These are phyloP conservation scores for Sebastiscus albofasciatus DNA, from an alignment of 2,797 vertebrate genomes.

Conservation along the genomic window DNA sequence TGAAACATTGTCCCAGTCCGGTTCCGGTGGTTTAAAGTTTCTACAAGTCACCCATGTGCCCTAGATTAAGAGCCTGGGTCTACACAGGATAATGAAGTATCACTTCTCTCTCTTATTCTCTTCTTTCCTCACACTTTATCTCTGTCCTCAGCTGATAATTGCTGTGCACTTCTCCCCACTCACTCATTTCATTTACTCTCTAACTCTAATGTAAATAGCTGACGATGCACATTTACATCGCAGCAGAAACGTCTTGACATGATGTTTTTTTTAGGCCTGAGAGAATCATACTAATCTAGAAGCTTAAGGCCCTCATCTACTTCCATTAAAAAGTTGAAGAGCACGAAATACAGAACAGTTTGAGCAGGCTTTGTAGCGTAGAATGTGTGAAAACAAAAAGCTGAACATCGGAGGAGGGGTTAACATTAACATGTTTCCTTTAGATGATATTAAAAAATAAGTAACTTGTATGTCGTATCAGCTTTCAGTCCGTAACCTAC, in stretches of 20 bases:
- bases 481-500: slow-evolving; percentile 11
- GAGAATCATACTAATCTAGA: not conserved
- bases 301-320: not conserved
- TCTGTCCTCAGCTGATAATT: not conserved
- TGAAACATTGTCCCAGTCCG: not conserved
- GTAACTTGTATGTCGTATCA: not conserved
- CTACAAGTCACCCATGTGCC: not conserved
- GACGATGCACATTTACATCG: not conserved
- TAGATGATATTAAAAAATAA: not conserved
- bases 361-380: not conserved
- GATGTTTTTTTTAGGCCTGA: not conserved
- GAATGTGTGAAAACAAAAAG: not conserved
- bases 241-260: not conserved
- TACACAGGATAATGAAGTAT: not conserved
- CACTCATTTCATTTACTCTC: not conserved
- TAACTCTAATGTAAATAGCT: not conserved
- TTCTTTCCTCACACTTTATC: not conserved
- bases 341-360: not conserved
- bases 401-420: not conserved
- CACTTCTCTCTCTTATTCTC: not conserved
- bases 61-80: not conserved
- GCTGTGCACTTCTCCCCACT: not conserved
- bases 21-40: not conserved
- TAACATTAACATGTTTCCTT: not conserved
- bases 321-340: not conserved